phyloP scores from a whole-genome alignment of 2,888 invertebrate genomes.

The Drosophila diplacantha region DNA sequence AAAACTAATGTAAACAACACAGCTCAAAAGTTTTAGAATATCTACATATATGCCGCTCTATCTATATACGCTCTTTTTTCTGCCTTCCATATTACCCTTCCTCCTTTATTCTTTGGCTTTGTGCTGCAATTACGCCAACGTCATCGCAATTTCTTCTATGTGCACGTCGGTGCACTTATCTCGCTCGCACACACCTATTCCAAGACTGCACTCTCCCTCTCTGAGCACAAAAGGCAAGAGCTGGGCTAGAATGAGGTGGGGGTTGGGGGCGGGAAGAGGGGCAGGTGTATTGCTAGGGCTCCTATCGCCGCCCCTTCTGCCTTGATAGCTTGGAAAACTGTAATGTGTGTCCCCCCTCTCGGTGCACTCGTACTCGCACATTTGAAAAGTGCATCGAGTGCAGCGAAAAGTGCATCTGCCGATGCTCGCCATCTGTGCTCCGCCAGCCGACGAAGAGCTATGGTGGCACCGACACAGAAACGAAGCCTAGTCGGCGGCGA shows the following conservation, averaged over 20 bases:
- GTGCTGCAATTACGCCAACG: slow-evolving; percentile 40
- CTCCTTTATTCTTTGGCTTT: background rate
- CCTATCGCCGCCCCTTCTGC: slow-evolving; percentile 51
- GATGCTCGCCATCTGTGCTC: slow-evolving; percentile 25
- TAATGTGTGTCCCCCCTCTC: slow-evolving; percentile 38
- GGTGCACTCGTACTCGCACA: slow-evolving; percentile 40
- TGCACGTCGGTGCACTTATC: slow-evolving; percentile 60
- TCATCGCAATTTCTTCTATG: slow-evolving; percentile 69
- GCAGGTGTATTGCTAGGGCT: slow-evolving; percentile 43
- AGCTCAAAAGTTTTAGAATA: too few species aligned
- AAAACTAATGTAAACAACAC: too few species aligned
- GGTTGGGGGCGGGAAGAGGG: background rate
- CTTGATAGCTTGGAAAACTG: slow-evolving; percentile 55
- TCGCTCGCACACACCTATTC: slow-evolving; percentile 29
- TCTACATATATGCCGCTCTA: too few species aligned
- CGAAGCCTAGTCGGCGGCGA: slow-evolving; percentile 42
- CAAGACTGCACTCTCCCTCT: slow-evolving; percentile 18
- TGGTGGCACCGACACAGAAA: slow-evolving; percentile 9
- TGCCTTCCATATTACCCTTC: background rate
- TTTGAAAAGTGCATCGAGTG: slow-evolving; percentile 71
- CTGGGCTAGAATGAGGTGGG: slow-evolving; percentile 15
- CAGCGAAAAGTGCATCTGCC: slow-evolving; percentile 25
- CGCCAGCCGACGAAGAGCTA: slow-evolving; percentile 35
- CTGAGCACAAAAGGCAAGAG: slow-evolving; percentile 38
- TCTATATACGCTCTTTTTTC: background rate